Base-by-base conservation (phyloP, 2,797 vertebrate species). In the Coregonus sp. region DNA sequence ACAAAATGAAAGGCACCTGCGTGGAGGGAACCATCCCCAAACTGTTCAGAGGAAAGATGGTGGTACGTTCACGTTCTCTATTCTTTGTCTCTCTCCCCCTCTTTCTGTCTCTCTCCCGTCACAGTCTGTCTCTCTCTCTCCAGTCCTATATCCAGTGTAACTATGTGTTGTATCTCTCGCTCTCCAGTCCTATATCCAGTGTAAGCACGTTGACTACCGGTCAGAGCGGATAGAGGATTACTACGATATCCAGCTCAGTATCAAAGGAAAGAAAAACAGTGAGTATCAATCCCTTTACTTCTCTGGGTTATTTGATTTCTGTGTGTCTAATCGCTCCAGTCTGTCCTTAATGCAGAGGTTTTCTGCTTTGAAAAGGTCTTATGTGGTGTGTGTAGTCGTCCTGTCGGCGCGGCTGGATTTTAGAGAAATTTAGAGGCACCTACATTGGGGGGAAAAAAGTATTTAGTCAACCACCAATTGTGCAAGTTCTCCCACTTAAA, bases 221-320 rank as follows among this genome's bases (percentile, higher is more conserved):
- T 99, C 98, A 70, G 98, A 99, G 92, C 94, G 98, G 88, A 99
- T 98, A 96, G 98, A 99, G 92, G 98, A 99, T 93, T 99, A 99
- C 93, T 99, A 99, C 69, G 98, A 99, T 88, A 98, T 99, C 92
- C 98, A 99, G 87, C 97, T 99, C 84, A 99, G 98, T 92, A 99
- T 99, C 94, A 99, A 99, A 95, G 98, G 98, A 95, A 99, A 99
- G 95, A 99, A 99, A 92, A 99, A 98, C 76, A 99, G 98, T 99
- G 92, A 99, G 97, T 98, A 86, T 5, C 1, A n/a, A n/a, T 47
- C 50, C 11, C n/a, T 66, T 52, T 15, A 6, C n/a, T 35, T 4
- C 31, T 14, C 54, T 12, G 9, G 29, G n/a, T 18, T 18, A 15
- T 20, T 40, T n/a, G 40, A n/a, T 31, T 0, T 25, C 25, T 25